Conservation (phyloP, 1,140 invertebrate genomes). For the Saccostrea glomerata region DNA sequence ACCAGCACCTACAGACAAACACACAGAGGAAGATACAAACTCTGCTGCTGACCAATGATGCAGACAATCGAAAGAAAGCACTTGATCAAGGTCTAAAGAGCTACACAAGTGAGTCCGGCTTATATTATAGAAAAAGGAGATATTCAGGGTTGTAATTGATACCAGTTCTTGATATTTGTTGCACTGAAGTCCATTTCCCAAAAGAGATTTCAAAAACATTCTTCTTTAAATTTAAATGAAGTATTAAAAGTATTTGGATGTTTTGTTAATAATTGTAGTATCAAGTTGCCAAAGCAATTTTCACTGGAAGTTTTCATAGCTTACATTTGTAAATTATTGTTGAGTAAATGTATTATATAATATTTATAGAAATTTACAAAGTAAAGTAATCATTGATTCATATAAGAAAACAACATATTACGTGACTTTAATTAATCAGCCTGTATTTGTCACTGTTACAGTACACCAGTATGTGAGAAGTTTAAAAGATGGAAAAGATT, state of each 20-base stretch:
- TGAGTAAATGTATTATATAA: too few species aligned
- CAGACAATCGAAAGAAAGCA: slow-evolving; percentile 87
- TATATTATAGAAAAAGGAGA: background rate
- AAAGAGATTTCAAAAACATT: too few species aligned
- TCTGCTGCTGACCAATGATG: slow-evolving; percentile 93
- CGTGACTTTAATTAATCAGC: slow-evolving; percentile 20
- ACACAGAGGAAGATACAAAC: slow-evolving; percentile 82
- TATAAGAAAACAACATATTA: too few species aligned
- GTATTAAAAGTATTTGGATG: too few species aligned
- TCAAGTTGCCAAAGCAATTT: too few species aligned
- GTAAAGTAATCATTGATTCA: too few species aligned
- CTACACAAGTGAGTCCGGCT: slow-evolving; percentile 82
- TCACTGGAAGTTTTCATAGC: too few species aligned
- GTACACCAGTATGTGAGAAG: slow-evolving; percentile 87
- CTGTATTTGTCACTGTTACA: slow-evolving; percentile 74
- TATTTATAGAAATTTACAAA: too few species aligned
- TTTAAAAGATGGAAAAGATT: slow-evolving; percentile 83
- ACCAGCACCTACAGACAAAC: slow-evolving; percentile 79
- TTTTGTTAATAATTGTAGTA: too few species aligned
- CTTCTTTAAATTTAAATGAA: too few species aligned
- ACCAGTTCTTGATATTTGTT: slow-evolving; percentile 42
- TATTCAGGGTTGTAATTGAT: background rate
- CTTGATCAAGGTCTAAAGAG: slow-evolving; percentile 84
- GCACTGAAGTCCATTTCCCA: too few species aligned
- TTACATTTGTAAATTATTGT: too few species aligned